Percentiles rank a stretch among this genome's conserved stretches.
Conservation (phyloP, 1,140 invertebrate genomes). For the Periplaneta americana region DNA sequence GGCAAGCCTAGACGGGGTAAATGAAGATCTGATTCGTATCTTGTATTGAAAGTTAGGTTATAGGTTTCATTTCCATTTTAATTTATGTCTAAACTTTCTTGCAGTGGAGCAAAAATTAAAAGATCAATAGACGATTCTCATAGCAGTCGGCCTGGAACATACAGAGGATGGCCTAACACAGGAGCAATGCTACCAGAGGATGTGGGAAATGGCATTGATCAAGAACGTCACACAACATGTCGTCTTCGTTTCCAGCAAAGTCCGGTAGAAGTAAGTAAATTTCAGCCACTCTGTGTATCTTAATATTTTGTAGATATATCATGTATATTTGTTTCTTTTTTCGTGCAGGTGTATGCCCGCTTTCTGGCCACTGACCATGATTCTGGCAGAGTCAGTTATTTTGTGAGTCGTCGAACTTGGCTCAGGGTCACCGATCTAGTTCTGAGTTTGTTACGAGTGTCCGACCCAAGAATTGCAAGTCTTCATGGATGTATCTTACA, state of each 20-base stretch:
- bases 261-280: slow-evolving; percentile 61
- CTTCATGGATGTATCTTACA: slow-evolving; percentile 76
- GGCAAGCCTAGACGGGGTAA: too few relatives aligned
- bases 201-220: slow-evolving; percentile 16
- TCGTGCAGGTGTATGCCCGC: slow-evolving; percentile 62
- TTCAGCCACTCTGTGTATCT: too few relatives aligned
- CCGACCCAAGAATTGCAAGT: slow-evolving; percentile 81
- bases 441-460: slow-evolving; percentile 70
- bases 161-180: slow-evolving; percentile 18
- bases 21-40: too few relatives aligned
- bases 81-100: slow-evolving; percentile 11
- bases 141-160: slow-evolving; percentile 15
- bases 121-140: slow-evolving; percentile 37
- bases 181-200: slow-evolving; percentile 24
- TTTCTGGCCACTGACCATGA: slow-evolving; percentile 89
- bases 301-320: too few relatives aligned
- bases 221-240: slow-evolving; percentile 56
- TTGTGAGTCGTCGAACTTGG: slow-evolving; percentile 81
- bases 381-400: slow-evolving; percentile 82
- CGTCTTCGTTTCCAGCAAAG: slow-evolving; percentile 84
- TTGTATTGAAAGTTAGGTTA: too few relatives aligned
- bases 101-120: slow-evolving; percentile 40
- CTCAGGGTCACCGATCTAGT: slow-evolving; percentile 89
- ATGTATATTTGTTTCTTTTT: too few relatives aligned
- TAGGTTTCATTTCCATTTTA: too few relatives aligned